Percentiles rank a stretch among this genome's conserved stretches.
phyloP scores from a whole-genome alignment of 2,888 invertebrate genomes.

The Pantelozetes paolii region DNA sequence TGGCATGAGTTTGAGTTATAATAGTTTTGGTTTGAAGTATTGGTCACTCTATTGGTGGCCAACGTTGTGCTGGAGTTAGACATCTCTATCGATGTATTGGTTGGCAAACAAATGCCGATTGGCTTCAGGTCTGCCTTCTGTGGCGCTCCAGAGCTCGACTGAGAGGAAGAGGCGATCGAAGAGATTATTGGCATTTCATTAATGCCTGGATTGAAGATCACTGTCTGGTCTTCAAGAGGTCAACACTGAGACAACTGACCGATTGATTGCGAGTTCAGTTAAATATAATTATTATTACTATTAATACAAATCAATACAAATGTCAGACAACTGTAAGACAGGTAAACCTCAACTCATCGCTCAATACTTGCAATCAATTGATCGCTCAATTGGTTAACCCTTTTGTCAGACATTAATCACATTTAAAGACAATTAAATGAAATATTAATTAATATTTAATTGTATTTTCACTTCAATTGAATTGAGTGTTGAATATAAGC shows the following conservation, averaged over 20 bases:
- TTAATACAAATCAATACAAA: no score
- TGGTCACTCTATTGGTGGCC: constrained; percentile 28
- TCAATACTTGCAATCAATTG: not conserved
- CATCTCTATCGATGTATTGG: constrained; percentile 28
- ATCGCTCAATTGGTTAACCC: not conserved
- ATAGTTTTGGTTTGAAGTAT: not conserved
- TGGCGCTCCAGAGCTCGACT: constrained; percentile 14
- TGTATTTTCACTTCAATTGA: no score
- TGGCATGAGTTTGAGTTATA: not conserved
- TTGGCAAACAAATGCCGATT: constrained; percentile 38
- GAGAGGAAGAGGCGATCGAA: constrained; percentile 1
- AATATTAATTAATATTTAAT: not conserved
- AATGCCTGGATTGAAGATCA: not conserved
- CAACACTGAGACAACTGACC: not conserved
- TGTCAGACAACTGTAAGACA: not conserved
- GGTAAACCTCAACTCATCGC: not conserved
- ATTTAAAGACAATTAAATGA: not conserved
- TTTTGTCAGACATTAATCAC: no score
- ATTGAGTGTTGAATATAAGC: not conserved
- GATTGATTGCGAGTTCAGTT: no score
- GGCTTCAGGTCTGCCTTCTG: constrained; percentile 33
- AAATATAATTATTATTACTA: no score
- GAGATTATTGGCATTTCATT: constrained; percentile 26
- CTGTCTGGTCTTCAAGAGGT: not conserved
- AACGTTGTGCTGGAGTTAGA: constrained; percentile 24